Percentiles rank a stretch among this genome's conserved stretches.
These are phyloP conservation scores for Rhipidura dahli DNA, from an alignment of 2,113 vertebrate species.

Conservation along the genomic window DNA sequence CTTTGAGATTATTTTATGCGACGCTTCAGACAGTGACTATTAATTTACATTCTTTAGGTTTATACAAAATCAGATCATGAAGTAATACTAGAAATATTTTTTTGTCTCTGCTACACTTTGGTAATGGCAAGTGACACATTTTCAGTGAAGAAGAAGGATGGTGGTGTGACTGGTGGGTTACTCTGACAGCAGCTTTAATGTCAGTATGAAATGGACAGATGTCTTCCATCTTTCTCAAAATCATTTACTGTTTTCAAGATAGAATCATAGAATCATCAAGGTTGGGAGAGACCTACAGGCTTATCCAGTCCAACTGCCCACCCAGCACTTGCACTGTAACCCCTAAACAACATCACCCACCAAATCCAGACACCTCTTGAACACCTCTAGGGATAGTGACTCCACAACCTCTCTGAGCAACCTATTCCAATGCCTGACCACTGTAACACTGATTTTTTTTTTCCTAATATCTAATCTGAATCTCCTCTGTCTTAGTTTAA, in stretches of 20 bases:
- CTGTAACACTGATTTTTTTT: neutral
- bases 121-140: neutral
- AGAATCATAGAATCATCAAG: neutral
- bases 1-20: neutral
- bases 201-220: neutral
- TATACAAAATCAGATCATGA: neutral
- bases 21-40: neutral
- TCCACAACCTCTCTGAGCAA: neutral
- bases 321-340: neutral
- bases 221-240: neutral
- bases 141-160: neutral
- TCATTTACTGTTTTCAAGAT: neutral
- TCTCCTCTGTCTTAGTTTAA: neutral
- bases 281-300: neutral
- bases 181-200: neutral
- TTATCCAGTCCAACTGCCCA: neutral
- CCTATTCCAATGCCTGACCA: neutral
- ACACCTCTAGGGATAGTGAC: neutral
- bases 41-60: neutral
- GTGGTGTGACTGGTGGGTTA: neutral
- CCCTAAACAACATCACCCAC: neutral
- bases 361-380: neutral
- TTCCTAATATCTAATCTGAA: neutral
- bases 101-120: neutral
- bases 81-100: neutral